Conservation (phyloP, 2,888 invertebrate species). For the Fragum sueziense region DNA sequence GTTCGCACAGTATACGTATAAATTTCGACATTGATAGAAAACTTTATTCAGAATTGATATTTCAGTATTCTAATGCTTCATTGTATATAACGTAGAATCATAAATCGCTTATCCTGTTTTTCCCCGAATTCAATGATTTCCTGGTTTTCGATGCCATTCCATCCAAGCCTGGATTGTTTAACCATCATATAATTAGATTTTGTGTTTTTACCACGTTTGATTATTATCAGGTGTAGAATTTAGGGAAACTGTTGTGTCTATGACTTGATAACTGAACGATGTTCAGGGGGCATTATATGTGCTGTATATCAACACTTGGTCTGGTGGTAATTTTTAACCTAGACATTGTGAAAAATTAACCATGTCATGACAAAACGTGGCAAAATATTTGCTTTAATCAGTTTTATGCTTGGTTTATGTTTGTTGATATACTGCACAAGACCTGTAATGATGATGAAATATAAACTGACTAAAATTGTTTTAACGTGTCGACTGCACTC, state of each 20-base stretch:
- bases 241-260: slow-evolving; percentile 18
- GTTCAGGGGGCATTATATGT: slow-evolving; percentile 20
- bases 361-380: not conserved
- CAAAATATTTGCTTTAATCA: no score
- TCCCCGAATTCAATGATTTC: not conserved
- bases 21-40: no score
- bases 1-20: no score
- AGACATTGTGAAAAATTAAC: slow-evolving; percentile 5
- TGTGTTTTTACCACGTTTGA: slow-evolving; percentile 10
- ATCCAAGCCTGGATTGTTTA: slow-evolving; percentile 11
- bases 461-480: no score
- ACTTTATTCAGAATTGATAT: no score
- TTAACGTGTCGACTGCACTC: no score
- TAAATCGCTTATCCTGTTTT: no score
- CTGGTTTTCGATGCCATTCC: not conserved
- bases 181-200: slow-evolving; percentile 15
- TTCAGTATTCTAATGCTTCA: no score
- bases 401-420: no score
- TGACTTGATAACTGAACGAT: not conserved
- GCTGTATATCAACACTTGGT: slow-evolving; percentile 7
- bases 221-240: slow-evolving; percentile 10
- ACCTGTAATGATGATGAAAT: no score
- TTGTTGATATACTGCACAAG: no score
- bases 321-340: not conserved
- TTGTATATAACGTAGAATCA: no score